Base-by-base conservation (phyloP, 2,113 vertebrate genomes). In the Oreocharis arfaki region DNA sequence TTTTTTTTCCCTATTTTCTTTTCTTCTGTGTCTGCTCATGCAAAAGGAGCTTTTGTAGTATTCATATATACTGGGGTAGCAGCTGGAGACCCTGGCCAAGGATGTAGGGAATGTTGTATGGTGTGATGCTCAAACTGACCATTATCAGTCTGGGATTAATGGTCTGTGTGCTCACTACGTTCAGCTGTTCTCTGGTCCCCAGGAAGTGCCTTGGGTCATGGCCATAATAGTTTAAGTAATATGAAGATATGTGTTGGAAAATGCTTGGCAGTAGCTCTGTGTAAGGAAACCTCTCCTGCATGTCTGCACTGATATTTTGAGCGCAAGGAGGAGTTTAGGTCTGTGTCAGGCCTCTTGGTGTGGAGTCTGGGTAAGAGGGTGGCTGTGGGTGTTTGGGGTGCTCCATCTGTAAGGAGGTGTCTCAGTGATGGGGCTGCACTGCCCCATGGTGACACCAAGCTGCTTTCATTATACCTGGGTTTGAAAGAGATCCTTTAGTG, bases 161-260 rank as follows among this genome's bases (percentile, higher is more conserved):
- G 63, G 42, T 63, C 55, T 64, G 42, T 77, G 67, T 90, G 75
- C 37, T 46, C 70, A 61, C 49, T 73, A 73, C 65, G 86, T 82
- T 80, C 50, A 85, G 67, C 56, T 92, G 39, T 61, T 76, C 73
- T 70, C 63, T 89, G 73, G 78, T 91, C 55, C 44, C 59, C 8
- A 4, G 68, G 87, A 94, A 91, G 86, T 60, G 71, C 87, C 84
- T 56, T 56, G 41, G 81, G 77, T 92, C 50, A 7, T 19, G 59
- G 59, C 57, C 47, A 12, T 84, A 84, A 89, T 37, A 71, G 89
- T 86, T 88, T 91, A 95, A 96, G 46, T 96, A 94, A 93, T 61
- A 81, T 33, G 82, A 89, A 86, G 71, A 74, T 88, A 82, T 60
- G 46, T 53, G 23, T 76, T 88, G 60, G 87, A 84, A 96, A 84